Conservation (phyloP, 1,140 invertebrate species). For the Aricia agestis region DNA sequence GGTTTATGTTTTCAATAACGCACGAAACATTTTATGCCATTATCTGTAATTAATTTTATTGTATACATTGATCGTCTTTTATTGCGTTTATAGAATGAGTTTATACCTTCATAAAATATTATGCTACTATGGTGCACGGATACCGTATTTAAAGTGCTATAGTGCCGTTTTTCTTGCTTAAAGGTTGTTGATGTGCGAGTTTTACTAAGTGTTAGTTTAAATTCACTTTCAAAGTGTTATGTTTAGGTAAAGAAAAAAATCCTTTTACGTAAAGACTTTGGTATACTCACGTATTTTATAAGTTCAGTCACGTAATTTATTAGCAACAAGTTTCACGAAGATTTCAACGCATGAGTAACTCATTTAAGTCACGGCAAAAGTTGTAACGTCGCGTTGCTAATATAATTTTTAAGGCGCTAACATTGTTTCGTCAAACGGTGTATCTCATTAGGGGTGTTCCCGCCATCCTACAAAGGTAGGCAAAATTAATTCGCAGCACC, state of each 20-base stretch:
- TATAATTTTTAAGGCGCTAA: not conserved
- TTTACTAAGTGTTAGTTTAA: too few species aligned
- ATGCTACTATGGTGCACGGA: too few species aligned
- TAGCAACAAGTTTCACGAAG: not conserved
- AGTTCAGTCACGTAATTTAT: not conserved
- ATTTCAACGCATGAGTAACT: not conserved
- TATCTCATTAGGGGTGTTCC: not conserved
- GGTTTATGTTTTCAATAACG: not conserved
- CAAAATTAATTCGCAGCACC: conserved; percentile 66
- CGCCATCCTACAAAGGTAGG: conserved; percentile 46
- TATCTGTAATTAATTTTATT: not conserved
- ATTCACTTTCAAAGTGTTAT: too few species aligned
- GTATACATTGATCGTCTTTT: not conserved
- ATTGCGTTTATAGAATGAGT: too few species aligned
- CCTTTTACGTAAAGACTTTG: too few species aligned
- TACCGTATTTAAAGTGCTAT: too few species aligned
- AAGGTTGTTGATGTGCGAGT: too few species aligned
- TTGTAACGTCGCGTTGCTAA: not conserved
- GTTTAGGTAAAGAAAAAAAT: too few species aligned
- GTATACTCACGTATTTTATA: not conserved
- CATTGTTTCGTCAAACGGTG: not conserved
- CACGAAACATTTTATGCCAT: not conserved
- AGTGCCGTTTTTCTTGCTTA: too few species aligned
- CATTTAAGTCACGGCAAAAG: conserved; percentile 1
- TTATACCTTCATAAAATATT: too few species aligned